Evolutionary conservation across 2,797 vertebrate species (phyloP), one percentile per base, ranked within the genome.

Genomic region (Lutra lutra): DNA sequence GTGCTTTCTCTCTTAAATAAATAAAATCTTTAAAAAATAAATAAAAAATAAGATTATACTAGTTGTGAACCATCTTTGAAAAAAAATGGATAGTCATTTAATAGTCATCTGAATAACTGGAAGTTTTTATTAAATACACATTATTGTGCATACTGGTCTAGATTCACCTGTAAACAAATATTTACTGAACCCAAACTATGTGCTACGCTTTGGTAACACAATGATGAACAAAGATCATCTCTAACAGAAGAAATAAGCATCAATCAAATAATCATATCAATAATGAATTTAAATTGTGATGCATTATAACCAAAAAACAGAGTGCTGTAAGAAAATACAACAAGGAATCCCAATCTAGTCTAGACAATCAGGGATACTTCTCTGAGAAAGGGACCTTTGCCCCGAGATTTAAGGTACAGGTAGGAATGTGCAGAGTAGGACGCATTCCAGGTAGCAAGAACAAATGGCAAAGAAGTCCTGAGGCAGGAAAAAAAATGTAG

Each of bases 181-280:
- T 90, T 96, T 93, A 79, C 75, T 73, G 38, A 86, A 27, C 2
- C 48, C 48, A 85, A 40, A 82, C 51, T 40, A 70, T 51, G 10
- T n/a, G 43, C 15, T 80, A 91, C 23, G 56, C 29, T 96, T 86
- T 89, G 27, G 77, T 87, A 86, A 94, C 3, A 70, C 60, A 94
- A 86, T 2, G 54, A 32, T 82, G 35, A 90, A 92, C 35, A 89
- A 4, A 66, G 14, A 18, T 32, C 18, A 9, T 89, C 38, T 72
- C 17, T 46, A 93, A 15, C 7, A 78, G 9, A 88, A 56, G 9
- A 82, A n/a, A 92, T 23, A 87, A 46, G 35, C 18, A 90, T 54
- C 82, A 60, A 73, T 86, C 95, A 75, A 66, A 91, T 20, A 96
- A 89, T 58, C 75, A 94, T 54, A 87, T 43, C 72, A 94, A 84